Evolutionary conservation across 92 coral and sea anemone genomes (phyloP), one percentile per base, ranked within the genome.

Genomic region (Actinostola sp.): DNA sequence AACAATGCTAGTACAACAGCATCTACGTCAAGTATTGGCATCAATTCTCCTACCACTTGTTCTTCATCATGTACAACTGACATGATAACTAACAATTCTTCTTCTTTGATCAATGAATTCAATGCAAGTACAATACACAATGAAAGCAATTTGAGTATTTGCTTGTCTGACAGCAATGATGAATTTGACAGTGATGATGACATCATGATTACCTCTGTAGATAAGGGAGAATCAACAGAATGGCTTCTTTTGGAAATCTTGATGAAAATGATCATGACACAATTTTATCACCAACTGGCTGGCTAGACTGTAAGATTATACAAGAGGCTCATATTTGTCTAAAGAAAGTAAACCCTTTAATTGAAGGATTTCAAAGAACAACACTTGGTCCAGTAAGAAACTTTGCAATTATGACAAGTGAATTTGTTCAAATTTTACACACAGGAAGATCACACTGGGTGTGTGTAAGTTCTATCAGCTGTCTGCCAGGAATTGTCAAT

Each of bases 21-120:
- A 59, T 70, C 76, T 34, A 55, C 69, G 33, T 73, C 79, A 14
- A 73, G 79, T 49, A 58, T 69, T 41, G 57, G 19, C 59, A 65
- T n/a, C n/a, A n/a, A n/a, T n/a, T n/a, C 74, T 34, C 45, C 85
- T 80, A 80, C 85, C 57, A 80, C 85, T 61, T 61, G 79, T 80
- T 45, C 85, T 71, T n/a, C n/a, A n/a, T n/a, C n/a, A n/a, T n/a
- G n/a, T n/a, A n/a, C n/a, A n/a, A n/a, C n/a, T n/a, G n/a, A n/a
- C n/a, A n/a, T n/a, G n/a, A n/a, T n/a, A n/a, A n/a, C 85, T 80
- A 80, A 79, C 57, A 80, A 79, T 61, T 61, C 73, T 80, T 45
- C 85, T 71, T 33, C 70, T 28, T 20, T 54, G 45, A 34, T 0
- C 28, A 63, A 73, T 39, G 33, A 13, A 35, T 28, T 15, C 20